Evolutionary conservation across 2,113 vertebrate species (phyloP), one percentile per base, ranked within the genome.

Genomic region (Crypturellus undulatus): DNA sequence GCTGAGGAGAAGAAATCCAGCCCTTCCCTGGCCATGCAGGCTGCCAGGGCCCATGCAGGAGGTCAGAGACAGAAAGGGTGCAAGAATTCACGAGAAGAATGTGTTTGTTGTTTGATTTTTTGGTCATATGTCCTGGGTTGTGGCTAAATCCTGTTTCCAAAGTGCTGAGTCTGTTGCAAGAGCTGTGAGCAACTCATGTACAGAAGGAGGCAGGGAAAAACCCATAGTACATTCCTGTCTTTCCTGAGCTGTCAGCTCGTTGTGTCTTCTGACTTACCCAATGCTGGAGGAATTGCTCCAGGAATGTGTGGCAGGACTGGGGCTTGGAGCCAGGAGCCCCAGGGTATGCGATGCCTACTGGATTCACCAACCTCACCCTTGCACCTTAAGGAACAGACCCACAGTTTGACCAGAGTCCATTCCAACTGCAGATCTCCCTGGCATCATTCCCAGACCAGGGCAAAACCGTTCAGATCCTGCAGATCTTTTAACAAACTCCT

Each of bases 71-170:
- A 56, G 81, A 56, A 79, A 51, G 14, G 77, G 52, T 21, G 36
- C 52, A 26, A 75, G 75, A 81, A 89, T 91, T 81, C 70, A 69
- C 40, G 24, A 79, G 42, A 81, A 91, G 75, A 93, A 93, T 54
- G 70, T 69, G 47, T 69, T 87, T 81, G 47, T 72, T 88, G 42
- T 72, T 87, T 52, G 79, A 3, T 70, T 90, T 82, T 58, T 67
- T 63, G 70, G 59, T 47, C n/a, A 68, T 32, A 51, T 1, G 0
- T 90, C 62, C 49, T 68, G 84, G 54, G 76, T 19, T 52, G 76
- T 49, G 84, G 79, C 42, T 81, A 40, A 81, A 91, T 42, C 8
- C 59, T 30, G 60, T 63, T 30, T 42, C 54, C 60, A 42, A 72
- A 68, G 84, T n/a, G 34, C 42, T 38, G 84, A 93, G 70, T 49